Evolutionary conservation across 2,797 vertebrate species (phyloP).

Genomic region (Enteromius viviparus): DNA sequence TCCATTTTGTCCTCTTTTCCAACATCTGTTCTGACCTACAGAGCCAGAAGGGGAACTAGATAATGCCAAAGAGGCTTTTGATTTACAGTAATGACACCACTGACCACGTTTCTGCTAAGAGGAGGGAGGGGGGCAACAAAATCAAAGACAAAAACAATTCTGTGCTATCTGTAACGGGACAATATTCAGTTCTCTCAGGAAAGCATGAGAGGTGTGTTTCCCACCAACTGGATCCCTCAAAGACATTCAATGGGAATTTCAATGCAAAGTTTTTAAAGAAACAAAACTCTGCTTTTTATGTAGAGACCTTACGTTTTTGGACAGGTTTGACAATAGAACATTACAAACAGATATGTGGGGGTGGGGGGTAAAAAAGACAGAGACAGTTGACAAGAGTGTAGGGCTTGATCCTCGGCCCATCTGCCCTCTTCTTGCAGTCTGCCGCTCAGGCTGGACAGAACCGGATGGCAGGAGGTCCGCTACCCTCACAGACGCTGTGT

Average conservation of each 20-base stretch:
- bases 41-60: conserved; percentile 91
- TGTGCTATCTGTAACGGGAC: conserved; percentile 27
- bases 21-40: conserved; percentile 96
- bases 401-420: conserved; percentile 74
- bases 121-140: neutral
- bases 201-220: conserved; percentile 34
- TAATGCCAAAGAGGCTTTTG: conserved; percentile 89
- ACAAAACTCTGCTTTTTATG: too few relatives aligned
- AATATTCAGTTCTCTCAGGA: conserved; percentile 38
- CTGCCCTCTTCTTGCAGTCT: conserved; percentile 69
- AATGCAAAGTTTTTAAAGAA: neutral
- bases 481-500: conserved; percentile 64
- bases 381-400: conserved; percentile 47
- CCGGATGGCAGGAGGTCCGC: conserved; percentile 58
- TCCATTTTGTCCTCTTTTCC: conserved; percentile 91
- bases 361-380: conserved; percentile 39
- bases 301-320: neutral
- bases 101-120: conserved; percentile 52
- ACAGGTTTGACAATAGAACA: conserved; percentile 4
- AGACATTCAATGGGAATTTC: neutral
- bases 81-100: conserved; percentile 87
- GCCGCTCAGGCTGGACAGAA: conserved; percentile 59
- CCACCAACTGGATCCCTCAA: neutral
- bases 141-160: conserved; percentile 76
- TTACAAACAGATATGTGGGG: conserved; percentile 42